These are phyloP conservation scores for Sicus ferrugineus DNA, from an alignment of 2,888 invertebrate genomes.

Conservation along the genomic window DNA sequence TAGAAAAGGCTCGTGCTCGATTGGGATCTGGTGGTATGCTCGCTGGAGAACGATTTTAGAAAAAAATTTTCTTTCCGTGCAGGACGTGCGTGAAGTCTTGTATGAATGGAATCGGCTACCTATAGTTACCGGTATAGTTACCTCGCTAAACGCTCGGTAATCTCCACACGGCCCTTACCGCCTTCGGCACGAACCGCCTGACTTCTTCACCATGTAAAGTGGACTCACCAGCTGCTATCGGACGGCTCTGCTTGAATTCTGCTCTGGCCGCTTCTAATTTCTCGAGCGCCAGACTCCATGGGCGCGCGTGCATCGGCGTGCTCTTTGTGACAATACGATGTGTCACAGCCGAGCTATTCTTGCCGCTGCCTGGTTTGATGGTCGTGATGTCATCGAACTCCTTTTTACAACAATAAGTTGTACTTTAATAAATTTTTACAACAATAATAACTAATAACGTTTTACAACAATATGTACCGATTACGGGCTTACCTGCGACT, in stretches of 20 bases:
- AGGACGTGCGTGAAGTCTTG: slow-evolving; percentile 3
- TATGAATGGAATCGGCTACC: slow-evolving; percentile 1
- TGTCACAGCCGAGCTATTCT: too few species aligned
- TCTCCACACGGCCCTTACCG: slow-evolving; percentile 12
- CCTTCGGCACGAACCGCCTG: neutral
- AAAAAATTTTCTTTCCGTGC: neutral
- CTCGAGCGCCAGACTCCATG: slow-evolving; percentile 11
- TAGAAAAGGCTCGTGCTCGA: neutral
- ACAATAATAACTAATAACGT: too few species aligned
- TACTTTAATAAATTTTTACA: too few species aligned
- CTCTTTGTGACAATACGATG: too few species aligned
- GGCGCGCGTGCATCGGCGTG: too few species aligned
- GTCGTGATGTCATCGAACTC: too few species aligned
- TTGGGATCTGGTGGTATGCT: neutral
- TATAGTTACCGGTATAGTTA: neutral
- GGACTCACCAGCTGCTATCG: slow-evolving; percentile 14
- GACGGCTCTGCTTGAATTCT: slow-evolving; percentile 1
- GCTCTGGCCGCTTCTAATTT: neutral
- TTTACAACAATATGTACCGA: too few species aligned
- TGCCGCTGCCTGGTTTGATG: too few species aligned
- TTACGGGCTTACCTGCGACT: too few species aligned
- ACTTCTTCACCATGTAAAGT: slow-evolving; percentile 31
- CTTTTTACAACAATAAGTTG: too few species aligned
- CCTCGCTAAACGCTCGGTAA: neutral
- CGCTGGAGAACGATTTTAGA: neutral